Evolutionary conservation across 37 sponge, comb jelly and placozoan species (phyloP), one percentile per base, ranked within the genome.

Genomic region (Aplysina aerophoba): DNA sequence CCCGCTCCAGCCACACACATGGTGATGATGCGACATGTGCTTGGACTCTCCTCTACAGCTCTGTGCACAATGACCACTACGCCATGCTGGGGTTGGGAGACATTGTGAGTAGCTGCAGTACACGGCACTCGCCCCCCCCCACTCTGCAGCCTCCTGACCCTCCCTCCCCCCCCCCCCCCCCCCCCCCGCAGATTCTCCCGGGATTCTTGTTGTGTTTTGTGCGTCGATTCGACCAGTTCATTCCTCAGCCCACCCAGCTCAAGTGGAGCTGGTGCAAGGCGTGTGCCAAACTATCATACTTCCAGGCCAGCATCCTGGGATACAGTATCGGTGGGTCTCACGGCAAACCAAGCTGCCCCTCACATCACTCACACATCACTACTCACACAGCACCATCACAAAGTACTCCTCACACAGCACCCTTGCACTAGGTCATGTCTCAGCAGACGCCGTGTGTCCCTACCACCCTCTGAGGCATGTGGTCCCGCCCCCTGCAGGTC

Each of bases 61-160:
- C 86, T 17, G 57, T 62, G 54, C 67, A 80, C 37, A 79, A 72
- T 13, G 83, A 55, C 34, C 68, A 59, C 36, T 93, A 64, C 79
- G 84, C 90, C 30, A 86, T 93, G 87, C 77, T 93, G 44, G 93
- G 93, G 0, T 83, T 93, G 11, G 93, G 93, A 79, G 93, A 93
- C 36, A 86, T 93, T 57, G 93, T 93, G 38, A 86, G 93, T 77
- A n/a, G n/a, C n/a, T n/a, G n/a, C 15, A 8, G 30, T 13, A 30
- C 16, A 25, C 12, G 50, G 50, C 50, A 31, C 83, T 62, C 2
- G 31, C 35, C 36, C 20, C n/a, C 24, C 22, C 24, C 38, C 36
- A 22, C 36, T 21, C 31, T 79, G 28, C 33, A 21, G 30, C 80
- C 39, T 79, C 15, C 55, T 28, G 25, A 25, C 28, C 81, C 59